Percentiles rank a stretch among this genome's conserved stretches.
Evolutionary conservation across 2,797 vertebrate species (phyloP).

Genomic region (Lithobates sylvaticus): DNA sequence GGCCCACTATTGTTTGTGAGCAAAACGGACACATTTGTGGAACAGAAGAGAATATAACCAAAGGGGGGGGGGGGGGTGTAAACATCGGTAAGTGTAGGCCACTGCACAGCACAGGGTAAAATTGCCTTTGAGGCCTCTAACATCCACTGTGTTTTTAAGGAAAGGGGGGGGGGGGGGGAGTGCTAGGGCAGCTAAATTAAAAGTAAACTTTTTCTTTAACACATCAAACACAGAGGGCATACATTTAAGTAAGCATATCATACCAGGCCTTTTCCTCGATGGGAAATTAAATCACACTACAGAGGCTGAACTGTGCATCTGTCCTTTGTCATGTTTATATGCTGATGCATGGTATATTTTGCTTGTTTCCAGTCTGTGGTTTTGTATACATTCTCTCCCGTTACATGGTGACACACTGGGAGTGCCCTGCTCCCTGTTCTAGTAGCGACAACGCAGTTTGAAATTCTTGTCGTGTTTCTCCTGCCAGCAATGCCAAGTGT

Average conservation of each 20-base stretch:
- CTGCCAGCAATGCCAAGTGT: constrained; percentile 44
- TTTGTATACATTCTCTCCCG: constrained; percentile 50
- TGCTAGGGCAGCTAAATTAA: background rate
- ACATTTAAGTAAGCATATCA: background rate
- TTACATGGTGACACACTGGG: constrained; percentile 40
- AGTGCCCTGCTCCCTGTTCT: constrained; percentile 38
- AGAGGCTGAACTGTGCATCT: constrained; percentile 15
- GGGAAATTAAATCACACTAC: background rate
- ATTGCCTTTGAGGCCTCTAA: background rate
- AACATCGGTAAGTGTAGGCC: background rate
- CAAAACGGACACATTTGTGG: background rate
- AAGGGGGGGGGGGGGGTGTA: background rate
- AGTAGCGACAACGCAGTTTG: constrained; percentile 52
- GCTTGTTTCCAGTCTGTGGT: constrained; percentile 43
- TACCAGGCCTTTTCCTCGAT: background rate
- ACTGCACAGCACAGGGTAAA: background rate
- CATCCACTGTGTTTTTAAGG: background rate
- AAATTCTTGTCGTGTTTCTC: constrained; percentile 59
- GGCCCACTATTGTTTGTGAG: too few relatives aligned
- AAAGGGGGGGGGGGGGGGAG: background rate
- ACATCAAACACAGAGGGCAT: constrained; percentile 24
- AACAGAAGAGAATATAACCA: background rate
- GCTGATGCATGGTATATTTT: constrained; percentile 56
- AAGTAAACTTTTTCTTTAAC: background rate
- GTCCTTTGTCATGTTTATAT: constrained; percentile 43